These are phyloP conservation scores for Meta bourneti DNA, from an alignment of 2,888 invertebrate species.

Conservation along the genomic window DNA sequence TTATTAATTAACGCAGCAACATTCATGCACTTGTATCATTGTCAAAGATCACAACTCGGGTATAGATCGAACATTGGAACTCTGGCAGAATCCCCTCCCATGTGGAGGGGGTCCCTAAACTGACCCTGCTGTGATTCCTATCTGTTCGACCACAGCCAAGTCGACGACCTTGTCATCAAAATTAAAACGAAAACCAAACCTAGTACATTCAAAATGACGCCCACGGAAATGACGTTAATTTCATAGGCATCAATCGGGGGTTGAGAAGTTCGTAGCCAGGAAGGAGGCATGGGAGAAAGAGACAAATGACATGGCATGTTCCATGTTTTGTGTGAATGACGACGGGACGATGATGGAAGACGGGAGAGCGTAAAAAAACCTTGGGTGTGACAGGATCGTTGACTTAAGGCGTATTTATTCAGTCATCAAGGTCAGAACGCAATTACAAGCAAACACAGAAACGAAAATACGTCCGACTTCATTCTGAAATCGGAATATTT, in stretches of 20 bases:
- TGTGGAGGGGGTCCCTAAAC: too few relatives aligned
- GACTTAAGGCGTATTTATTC: constrained; percentile 48
- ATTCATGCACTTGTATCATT: too few relatives aligned
- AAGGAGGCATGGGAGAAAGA: not conserved
- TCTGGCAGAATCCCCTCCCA: too few relatives aligned
- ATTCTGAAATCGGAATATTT: not conserved
- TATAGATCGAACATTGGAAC: too few relatives aligned
- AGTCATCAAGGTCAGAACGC: constrained; percentile 31
- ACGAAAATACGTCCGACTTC: not conserved
- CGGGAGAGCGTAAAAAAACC: constrained; percentile 44
- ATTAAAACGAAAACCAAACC: not conserved
- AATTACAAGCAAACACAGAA: not conserved
- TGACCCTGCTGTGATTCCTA: too few relatives aligned
- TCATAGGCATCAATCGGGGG: not conserved
- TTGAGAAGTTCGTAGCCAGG: not conserved
- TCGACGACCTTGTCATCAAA: not conserved
- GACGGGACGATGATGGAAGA: constrained; percentile 3
- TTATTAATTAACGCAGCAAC: too few relatives aligned
- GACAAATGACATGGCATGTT: not conserved
- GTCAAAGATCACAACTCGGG: too few relatives aligned
- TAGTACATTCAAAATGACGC: not conserved
- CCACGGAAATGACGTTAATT: not conserved
- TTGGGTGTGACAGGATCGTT: constrained; percentile 61
- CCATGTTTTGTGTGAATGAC: constrained; percentile 16
- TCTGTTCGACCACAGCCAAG: not conserved